Base-by-base conservation (phyloP, 2,113 vertebrate species). In the Alectura lathami region DNA sequence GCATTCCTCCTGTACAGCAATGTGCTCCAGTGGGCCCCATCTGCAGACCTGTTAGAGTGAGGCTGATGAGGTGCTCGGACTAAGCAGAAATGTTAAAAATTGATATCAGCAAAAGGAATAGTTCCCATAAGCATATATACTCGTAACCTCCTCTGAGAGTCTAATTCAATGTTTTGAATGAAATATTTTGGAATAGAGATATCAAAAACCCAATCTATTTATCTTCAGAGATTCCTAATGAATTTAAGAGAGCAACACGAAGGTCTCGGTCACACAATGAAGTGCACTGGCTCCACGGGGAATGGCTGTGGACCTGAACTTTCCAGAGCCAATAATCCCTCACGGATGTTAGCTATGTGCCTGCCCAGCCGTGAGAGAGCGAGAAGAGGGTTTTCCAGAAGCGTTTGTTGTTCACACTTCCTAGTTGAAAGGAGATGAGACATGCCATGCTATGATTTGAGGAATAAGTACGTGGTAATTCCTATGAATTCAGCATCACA, bases 1-100 rank as follows among this genome's bases (percentile, higher is more conserved):
- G 92, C 94, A 93, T 96, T 93, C 95, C 80, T 96, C 76, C 63
- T 80, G 60, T 77, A 90, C 47, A 78, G 88, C 83, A 92, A 63
- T 76, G 64, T 70, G 92, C 76, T 92, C 83, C 62, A 38, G 69
- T 60, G 69, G 91, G 77, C 93, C 83, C 86, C 1, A 0, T 59
- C 86, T 78, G 91, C 80, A 67, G 88, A 63, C 60, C 88, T 78
- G 64, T 78, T 83, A 74, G 79, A 42, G 18, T 3, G 68, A 90
- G 73, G 66, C 73, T 63, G 73, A 59, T 51, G 60, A 81, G 43
- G 60, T 72, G 62, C 60, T 83, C 68, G 17, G 42, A 38, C 68
- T 26, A 86, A 89, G 85, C 21, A 0, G 4, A 56, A 22, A 26
- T 22, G 72, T 76, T 79, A 93, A 93, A 94, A 51, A 73, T 77